Evolutionary conservation across 2,888 invertebrate genomes (phyloP), one percentile per base, ranked within the genome.

Genomic region (Cryptus armator): DNA sequence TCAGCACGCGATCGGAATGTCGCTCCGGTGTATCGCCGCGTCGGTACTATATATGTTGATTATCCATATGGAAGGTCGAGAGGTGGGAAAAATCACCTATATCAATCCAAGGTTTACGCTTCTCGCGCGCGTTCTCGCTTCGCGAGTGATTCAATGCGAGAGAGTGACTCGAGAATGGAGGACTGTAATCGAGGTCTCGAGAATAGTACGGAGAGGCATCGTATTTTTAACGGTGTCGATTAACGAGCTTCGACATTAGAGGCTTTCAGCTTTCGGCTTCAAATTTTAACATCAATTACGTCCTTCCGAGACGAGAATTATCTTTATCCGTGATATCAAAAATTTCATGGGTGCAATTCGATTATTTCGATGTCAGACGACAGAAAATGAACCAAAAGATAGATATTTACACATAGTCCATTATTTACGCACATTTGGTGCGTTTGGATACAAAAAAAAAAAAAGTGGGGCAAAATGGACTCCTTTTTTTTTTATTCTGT

Each of bases 1-100:
- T 12, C 32, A 64, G 64, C 64, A 32, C 37, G 64, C 29, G 37
- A 64, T 64, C 37, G 64, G 64, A 14, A 64, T 32, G 64, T 64
- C 37, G n/a, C 16, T 62, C 32, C 32, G 12, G 37, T 29, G 64
- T 64, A 32, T 37, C 14, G 29, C 16, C 10, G 29, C 32, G 37
- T 1, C 32, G n/a, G 37, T 37, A n/a, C 32, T 32, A 64, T n/a
- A 64, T 64, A 64, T n/a, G 43, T 64, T 12, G 12, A 62, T 62
- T 62, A 9, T 43, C 37, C 37, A n/a, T 32, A n/a, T 32, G 32
- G 29, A 64, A 64, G 64, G 64, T 64, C 29, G 37, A 12, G 7
- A 64, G 32, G 43, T 64, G 64, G 64, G 64, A 64, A 37, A 12
- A 64, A 64, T 29, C 16, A n/a, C 14, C 43, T 29, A 37, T 64